Evolutionary conservation across 53 echinoderm and acorn worm genomes (phyloP).

Genomic region (Antedon mediterranea): DNA sequence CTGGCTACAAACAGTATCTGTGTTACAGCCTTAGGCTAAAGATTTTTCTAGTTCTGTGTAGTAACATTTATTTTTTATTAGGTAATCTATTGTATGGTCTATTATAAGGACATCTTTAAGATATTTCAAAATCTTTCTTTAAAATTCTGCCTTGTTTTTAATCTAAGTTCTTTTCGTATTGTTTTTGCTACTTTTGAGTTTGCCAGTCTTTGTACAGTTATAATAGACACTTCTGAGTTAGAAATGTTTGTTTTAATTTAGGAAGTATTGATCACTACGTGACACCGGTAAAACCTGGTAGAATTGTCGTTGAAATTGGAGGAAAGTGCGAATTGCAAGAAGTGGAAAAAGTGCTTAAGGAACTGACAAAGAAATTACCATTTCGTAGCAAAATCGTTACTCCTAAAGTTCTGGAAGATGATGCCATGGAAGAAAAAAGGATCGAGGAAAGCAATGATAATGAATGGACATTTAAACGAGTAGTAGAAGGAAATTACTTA

Average conservation of each 20-base stretch:
- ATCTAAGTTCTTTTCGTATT: no score
- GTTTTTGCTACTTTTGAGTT: no score
- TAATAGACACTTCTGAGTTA: background rate
- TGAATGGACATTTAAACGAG: conserved; percentile 86
- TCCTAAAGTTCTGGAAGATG: conserved; percentile 27
- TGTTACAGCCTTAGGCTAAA: no score
- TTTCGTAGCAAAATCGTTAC: conserved; percentile 64
- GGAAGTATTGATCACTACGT: conserved; percentile 82
- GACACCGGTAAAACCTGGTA: conserved; percentile 64
- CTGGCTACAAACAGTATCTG: no score
- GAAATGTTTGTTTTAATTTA: conserved; percentile 5
- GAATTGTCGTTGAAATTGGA: conserved; percentile 58
- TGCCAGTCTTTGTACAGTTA: no score
- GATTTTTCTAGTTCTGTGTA: no score
- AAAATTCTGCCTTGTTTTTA: no score
- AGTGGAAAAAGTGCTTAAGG: conserved; percentile 34
- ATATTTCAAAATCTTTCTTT: no score
- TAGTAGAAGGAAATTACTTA: conserved; percentile 52
- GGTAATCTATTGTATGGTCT: no score
- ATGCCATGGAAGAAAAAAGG: background rate
- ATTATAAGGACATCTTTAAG: no score
- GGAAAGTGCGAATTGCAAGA: conserved; percentile 58
- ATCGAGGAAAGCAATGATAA: conserved; percentile 40
- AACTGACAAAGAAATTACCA: conserved; percentile 70
- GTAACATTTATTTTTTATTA: no score